These are phyloP conservation scores for Cyclura pinguis DNA, from an alignment of 2,797 vertebrate species.

Conservation along the genomic window DNA sequence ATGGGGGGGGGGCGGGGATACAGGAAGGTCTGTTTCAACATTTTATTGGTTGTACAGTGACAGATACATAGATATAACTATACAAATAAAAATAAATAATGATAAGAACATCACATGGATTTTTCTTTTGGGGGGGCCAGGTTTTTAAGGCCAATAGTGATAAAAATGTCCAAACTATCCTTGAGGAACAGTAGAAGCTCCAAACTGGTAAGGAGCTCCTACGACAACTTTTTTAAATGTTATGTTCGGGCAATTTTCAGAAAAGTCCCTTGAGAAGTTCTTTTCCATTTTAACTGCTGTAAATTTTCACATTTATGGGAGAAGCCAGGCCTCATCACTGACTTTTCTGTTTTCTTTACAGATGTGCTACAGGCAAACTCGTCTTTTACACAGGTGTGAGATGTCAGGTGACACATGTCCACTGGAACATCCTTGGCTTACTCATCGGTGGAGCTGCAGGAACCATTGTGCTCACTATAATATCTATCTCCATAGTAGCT, in stretches of 20 bases:
- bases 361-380: constrained; percentile 83
- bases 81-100: too few species aligned
- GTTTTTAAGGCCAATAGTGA: not conserved
- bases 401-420: constrained; percentile 82
- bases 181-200: not conserved
- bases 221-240: not conserved
- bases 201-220: not conserved
- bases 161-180: not conserved
- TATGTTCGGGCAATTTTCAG: not conserved
- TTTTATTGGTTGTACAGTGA: too few species aligned
- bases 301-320: not conserved
- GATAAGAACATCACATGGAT: not conserved
- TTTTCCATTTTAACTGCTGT: not conserved
- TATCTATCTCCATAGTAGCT: constrained; percentile 76
- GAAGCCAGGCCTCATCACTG: not conserved
- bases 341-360: constrained; percentile 62
- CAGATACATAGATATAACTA: too few species aligned
- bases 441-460: constrained; percentile 79
- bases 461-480: constrained; percentile 76
- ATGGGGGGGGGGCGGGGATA: too few species aligned
- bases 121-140: too few species aligned
- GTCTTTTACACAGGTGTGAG: constrained; percentile 83
- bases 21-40: too few species aligned
- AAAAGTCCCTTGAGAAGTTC: not conserved
- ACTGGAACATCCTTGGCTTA: constrained; percentile 81